phyloP scores from a whole-genome alignment of 2,797 vertebrate species.

The Ctenopoma multispine region DNA sequence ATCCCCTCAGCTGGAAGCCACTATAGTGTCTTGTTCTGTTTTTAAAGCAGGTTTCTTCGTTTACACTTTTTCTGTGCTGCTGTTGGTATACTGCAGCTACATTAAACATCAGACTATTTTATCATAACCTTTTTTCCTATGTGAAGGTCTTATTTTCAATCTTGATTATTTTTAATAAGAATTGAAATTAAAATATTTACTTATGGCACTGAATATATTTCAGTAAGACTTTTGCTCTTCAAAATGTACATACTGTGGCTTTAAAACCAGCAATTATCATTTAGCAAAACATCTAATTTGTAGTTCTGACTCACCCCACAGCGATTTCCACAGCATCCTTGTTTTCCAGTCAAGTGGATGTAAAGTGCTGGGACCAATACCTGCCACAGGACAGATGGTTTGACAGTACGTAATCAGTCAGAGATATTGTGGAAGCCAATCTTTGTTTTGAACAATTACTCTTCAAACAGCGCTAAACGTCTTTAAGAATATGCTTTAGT shows the following conservation, averaged over 20 bases:
- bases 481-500: neutral
- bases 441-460: neutral
- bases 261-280: neutral
- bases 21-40: neutral
- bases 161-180: neutral
- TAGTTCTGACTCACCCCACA: conserved; percentile 85
- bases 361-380: conserved; percentile 86
- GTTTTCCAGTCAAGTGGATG: conserved; percentile 83
- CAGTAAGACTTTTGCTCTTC: neutral
- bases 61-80: neutral
- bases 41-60: no score
- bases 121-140: neutral
- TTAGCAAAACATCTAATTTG: neutral
- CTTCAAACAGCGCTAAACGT: neutral
- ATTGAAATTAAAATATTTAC: neutral
- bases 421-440: neutral
- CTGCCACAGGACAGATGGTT: conserved; percentile 61
- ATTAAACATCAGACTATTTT: neutral
- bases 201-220: neutral
- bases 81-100: neutral
- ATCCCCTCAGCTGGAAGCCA: neutral
- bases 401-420: neutral
- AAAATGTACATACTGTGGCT: no score
- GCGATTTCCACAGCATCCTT: conserved; percentile 87
- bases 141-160: neutral